A percentile compares a stretch with the other conserved stretches of the same genome.
Evolutionary conservation across 1,140 invertebrate species (phyloP).

Genomic region (Drosophila ohnishii): DNA sequence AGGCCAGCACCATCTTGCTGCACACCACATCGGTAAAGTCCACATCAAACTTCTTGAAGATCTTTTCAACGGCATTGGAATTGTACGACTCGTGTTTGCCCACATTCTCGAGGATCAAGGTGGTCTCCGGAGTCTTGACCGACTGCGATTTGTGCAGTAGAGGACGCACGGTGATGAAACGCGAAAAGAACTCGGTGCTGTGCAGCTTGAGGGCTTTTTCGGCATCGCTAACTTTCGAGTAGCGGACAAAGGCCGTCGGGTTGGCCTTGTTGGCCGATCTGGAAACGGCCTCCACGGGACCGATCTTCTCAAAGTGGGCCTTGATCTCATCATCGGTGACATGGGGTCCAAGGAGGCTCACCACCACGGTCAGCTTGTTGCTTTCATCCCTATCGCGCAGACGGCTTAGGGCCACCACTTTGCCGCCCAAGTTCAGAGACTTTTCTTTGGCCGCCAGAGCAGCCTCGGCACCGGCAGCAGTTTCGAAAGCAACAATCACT

Average conservation of each 20-base stretch:
- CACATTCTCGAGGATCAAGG: constrained; percentile 46
- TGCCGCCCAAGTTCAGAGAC: constrained; percentile 36
- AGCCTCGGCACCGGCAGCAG: constrained; percentile 43
- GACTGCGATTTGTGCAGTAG: background rate
- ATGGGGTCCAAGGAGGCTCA: constrained; percentile 43
- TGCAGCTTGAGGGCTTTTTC: constrained; percentile 53
- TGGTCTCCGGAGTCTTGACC: background rate
- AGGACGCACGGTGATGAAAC: constrained; percentile 55
- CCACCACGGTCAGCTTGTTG: constrained; percentile 41
- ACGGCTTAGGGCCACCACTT: constrained; percentile 22
- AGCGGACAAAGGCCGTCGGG: constrained; percentile 52
- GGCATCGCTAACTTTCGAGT: constrained; percentile 7
- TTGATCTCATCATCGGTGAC: constrained; percentile 38
- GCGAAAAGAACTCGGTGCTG: constrained; percentile 47
- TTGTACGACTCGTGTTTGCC: constrained; percentile 40
- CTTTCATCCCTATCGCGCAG: background rate
- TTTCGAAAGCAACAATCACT: constrained; percentile 47
- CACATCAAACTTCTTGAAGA: constrained; percentile 65
- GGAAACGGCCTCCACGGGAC: constrained; percentile 42
- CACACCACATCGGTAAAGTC: constrained; percentile 49
- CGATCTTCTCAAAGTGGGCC: constrained; percentile 52
- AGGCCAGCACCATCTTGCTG: constrained; percentile 45
- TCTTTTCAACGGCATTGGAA: constrained; percentile 36
- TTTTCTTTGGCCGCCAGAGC: constrained; percentile 54
- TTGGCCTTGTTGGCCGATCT: constrained; percentile 24